Evolutionary conservation across 1,140 invertebrate species (phyloP), one percentile per base, ranked within the genome.

Genomic region (Drosophila tristis): DNA sequence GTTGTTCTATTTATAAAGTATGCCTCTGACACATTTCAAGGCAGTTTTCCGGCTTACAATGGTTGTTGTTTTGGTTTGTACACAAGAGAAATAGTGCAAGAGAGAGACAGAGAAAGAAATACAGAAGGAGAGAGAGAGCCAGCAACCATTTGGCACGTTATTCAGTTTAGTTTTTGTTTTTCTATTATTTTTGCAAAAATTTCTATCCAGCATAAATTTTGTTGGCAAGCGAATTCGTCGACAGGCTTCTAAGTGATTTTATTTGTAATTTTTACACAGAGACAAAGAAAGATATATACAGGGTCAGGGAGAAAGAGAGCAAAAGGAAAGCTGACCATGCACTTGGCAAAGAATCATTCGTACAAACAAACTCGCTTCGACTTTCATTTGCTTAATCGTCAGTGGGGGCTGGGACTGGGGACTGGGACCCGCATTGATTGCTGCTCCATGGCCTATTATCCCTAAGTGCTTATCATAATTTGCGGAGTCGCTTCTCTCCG

Each of bases 381-480:
- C 77, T 72, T 84, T 80, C 59, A 62, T 75, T 77, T 63, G 60
- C 43, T 44, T 60, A 74, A 53, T 55, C 42, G 66, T 50, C 63
- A 57, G 31, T 25, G 39, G 61, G 61, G 20, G 4, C 31, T 71
- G 5, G 53, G 20, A 20, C 20, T 1, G 20, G 20, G 20, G 44
- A 15, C 29, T 42, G 71, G 59, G 62, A 65, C 42, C 66, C 63
- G 61, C 74, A 89, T 87, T 87, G 84, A 87, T 82, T 87, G 79
- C 75, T 63, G 74, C 66, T 74, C 60, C 53, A 75, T 72, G 56
- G 74, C 71, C 82, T 86, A 82, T 87, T 76, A 82, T 86, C 48
- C 75, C 78, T 72, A 87, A 78, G 79, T 82, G 79, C 82, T 86
- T 87, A 87, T 86, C 84, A 86, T 86, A 86, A 86, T 87, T 86